A percentile compares a stretch with the other conserved stretches of the same genome.
Evolutionary conservation across 1,140 invertebrate genomes (phyloP).

Genomic region (Oryctes rhinoceros): DNA sequence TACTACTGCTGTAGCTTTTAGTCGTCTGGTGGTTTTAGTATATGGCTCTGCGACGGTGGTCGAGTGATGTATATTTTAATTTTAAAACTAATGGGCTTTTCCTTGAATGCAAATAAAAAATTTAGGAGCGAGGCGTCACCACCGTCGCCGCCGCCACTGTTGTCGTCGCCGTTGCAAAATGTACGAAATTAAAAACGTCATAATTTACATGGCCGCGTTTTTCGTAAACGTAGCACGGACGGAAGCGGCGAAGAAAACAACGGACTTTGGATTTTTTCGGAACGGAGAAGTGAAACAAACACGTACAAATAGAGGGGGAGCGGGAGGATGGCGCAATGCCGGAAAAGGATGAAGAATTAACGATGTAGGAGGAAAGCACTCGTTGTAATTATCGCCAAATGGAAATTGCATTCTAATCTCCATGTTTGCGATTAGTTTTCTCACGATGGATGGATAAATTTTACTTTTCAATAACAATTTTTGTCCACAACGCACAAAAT

Average conservation of each 20-base stretch:
- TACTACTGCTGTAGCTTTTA: neutral
- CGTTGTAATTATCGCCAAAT: too few species aligned
- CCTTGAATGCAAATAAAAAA: conserved; percentile 52
- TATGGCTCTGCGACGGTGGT: neutral
- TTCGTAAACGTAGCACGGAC: conserved; percentile 3
- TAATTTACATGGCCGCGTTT: conserved; percentile 47
- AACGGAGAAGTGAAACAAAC: too few species aligned
- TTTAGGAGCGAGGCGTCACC: conserved; percentile 40
- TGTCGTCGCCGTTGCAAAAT: conserved; percentile 35
- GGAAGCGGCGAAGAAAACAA: conserved; percentile 1
- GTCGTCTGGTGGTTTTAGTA: conserved; percentile 13
- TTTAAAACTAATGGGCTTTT: conserved; percentile 54
- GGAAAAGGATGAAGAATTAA: too few species aligned
- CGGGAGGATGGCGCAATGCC: too few species aligned
- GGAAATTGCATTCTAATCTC: too few species aligned
- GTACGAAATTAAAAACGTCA: conserved; percentile 47
- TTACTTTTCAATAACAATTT: too few species aligned
- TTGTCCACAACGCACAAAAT: too few species aligned
- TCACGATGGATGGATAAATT: too few species aligned
- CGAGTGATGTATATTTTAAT: conserved; percentile 57
- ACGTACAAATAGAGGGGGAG: too few species aligned
- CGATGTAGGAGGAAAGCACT: too few species aligned
- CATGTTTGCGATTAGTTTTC: too few species aligned
- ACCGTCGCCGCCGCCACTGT: neutral
- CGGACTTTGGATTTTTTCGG: neutral